Evolutionary conservation across 2,113 vertebrate species (phyloP).

Genomic region (Clinocottus analis): DNA sequence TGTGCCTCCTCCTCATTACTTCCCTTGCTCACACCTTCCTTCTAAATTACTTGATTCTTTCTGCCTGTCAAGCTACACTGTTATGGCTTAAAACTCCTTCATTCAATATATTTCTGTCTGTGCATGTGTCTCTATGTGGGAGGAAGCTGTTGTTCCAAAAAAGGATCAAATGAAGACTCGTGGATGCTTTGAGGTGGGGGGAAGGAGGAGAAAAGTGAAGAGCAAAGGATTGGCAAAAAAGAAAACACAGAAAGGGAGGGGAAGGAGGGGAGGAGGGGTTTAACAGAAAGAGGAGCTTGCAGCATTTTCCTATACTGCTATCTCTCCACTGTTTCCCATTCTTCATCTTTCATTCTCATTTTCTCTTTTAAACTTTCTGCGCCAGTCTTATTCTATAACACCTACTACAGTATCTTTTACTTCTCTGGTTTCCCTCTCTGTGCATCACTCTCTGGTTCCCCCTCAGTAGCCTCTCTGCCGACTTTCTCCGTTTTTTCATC

Average conservation of each 20-base stretch:
- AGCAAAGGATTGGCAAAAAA: slow-evolving; percentile 12
- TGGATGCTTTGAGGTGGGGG: slow-evolving; percentile 53
- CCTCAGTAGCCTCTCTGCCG: slow-evolving; percentile 65
- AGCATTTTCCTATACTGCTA: background rate
- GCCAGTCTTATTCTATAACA: slow-evolving; percentile 55
- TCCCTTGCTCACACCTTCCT: slow-evolving; percentile 10
- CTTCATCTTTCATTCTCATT: slow-evolving; percentile 32
- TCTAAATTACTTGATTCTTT: slow-evolving; percentile 43
- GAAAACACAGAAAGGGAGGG: slow-evolving; percentile 3
- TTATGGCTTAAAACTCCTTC: slow-evolving; percentile 20
- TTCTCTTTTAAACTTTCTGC: slow-evolving; percentile 49
- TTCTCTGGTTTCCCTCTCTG: slow-evolving; percentile 42
- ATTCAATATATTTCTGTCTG: slow-evolving; percentile 28
- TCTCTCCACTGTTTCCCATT: slow-evolving; percentile 1
- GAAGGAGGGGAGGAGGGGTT: no score
- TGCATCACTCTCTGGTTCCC: slow-evolving; percentile 52
- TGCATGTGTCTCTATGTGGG: slow-evolving; percentile 19
- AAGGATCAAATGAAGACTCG: slow-evolving; percentile 48
- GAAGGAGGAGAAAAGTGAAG: slow-evolving; percentile 20
- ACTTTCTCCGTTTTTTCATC: slow-evolving; percentile 68
- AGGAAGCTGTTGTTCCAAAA: slow-evolving; percentile 43
- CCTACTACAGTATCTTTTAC: slow-evolving; percentile 56
- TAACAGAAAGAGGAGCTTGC: background rate
- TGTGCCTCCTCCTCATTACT: slow-evolving; percentile 22
- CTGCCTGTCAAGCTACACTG: slow-evolving; percentile 20